These are phyloP conservation scores for Aplidium turbinatum DNA, from an alignment of 23 tunicate species.

Conservation along the genomic window DNA sequence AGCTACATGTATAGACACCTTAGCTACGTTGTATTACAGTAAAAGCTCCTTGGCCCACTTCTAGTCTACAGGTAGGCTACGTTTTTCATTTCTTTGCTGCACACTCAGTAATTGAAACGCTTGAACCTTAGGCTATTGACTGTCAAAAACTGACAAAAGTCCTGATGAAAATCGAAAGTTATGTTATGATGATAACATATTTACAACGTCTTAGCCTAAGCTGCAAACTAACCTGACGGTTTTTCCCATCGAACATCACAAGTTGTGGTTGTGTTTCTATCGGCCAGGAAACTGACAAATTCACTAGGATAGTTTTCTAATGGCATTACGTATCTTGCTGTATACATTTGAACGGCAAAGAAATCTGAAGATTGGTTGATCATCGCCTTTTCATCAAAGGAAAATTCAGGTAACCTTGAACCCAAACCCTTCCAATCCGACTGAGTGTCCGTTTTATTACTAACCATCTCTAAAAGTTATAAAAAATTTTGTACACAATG, in stretches of 20 bases:
- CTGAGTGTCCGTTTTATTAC: background rate
- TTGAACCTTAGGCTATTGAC: no score
- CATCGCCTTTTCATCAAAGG: conserved; percentile 44
- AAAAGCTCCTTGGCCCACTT: no score
- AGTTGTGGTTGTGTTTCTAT: conserved; percentile 22
- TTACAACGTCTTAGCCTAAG: no score
- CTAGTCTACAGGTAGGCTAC: no score
- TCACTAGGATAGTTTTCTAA: background rate
- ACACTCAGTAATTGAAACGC: no score
- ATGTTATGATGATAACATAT: no score
- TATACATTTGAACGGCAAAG: conserved; percentile 63
- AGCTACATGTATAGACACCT: no score
- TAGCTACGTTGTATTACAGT: no score
- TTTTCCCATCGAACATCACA: conserved; percentile 59
- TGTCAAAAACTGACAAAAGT: no score
- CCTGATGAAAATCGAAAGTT: no score
- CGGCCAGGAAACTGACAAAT: conserved; percentile 24
- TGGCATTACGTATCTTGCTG: conserved; percentile 31
- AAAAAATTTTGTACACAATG: no score
- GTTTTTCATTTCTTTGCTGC: no score
- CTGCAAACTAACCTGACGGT: conserved; percentile 56
- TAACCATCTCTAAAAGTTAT: conserved; percentile 14
- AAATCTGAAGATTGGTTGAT: conserved; percentile 62
- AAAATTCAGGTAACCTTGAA: conserved; percentile 60
- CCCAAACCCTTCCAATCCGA: background rate